A percentile compares a stretch with the other conserved stretches of the same genome.
Conservation (phyloP, 2,888 invertebrate genomes). For the Brenthis daphne region DNA sequence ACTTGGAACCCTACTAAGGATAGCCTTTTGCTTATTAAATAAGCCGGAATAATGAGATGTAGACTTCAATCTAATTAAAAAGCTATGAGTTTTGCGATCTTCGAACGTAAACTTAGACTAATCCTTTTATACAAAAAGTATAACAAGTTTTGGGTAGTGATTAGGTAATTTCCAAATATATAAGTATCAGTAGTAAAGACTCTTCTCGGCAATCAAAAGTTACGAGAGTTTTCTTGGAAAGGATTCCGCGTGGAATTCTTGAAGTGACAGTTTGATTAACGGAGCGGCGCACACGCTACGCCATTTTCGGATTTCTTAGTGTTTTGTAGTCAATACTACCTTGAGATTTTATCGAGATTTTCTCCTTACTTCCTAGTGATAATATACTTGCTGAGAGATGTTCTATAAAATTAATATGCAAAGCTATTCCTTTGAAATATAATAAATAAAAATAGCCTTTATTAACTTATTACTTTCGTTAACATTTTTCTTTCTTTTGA, state of each 20-base stretch:
- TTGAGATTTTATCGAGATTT: constrained; percentile 56
- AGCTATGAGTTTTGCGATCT: constrained; percentile 8
- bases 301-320: constrained; percentile 71
- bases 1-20: constrained; percentile 62
- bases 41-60: constrained; percentile 64
- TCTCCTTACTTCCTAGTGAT: constrained; percentile 38
- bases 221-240: constrained; percentile 75
- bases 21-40: constrained; percentile 67
- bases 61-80: constrained; percentile 57
- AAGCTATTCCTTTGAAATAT: constrained; percentile 1
- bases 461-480: too few species aligned
- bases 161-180: constrained; percentile 73
- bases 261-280: constrained; percentile 82
- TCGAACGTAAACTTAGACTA: constrained; percentile 1
- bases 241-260: constrained; percentile 80
- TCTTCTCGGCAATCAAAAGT: constrained; percentile 78
- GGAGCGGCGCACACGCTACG: constrained; percentile 76
- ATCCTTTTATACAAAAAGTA: constrained; percentile 29
- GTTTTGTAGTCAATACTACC: constrained; percentile 64
- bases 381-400: constrained; percentile 35
- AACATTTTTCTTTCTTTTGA: too few species aligned
- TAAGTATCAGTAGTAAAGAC: constrained; percentile 65
- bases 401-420: constrained; percentile 1
- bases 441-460: background rate
- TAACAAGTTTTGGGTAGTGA: constrained; percentile 58